Conservation (phyloP, 2,888 invertebrate genomes). For the Drosophila paracracens region DNA sequence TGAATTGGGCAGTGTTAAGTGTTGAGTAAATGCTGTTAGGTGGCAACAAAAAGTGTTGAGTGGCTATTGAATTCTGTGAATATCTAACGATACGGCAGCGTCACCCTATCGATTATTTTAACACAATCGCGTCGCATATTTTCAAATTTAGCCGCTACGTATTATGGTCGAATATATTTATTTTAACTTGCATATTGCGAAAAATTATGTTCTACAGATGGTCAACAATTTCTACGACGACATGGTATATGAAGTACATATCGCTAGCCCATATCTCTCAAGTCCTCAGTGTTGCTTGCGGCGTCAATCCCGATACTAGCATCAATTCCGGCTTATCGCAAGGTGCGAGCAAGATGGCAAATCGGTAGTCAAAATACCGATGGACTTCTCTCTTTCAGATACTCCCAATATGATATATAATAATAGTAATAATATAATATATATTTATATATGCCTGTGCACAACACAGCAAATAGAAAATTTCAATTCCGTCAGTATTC, state of each 20-base stretch:
- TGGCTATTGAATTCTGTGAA: neutral
- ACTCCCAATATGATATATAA: neutral
- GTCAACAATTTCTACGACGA: neutral
- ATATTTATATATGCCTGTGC: neutral
- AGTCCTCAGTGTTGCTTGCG: neutral
- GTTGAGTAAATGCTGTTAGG: constrained; percentile 11
- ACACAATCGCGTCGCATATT: neutral
- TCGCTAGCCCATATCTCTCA: neutral
- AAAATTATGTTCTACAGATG: neutral
- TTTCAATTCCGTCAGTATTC: constrained; percentile 4
- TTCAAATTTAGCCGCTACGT: neutral
- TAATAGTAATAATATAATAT: neutral
- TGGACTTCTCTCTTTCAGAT: neutral
- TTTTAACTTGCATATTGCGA: neutral
- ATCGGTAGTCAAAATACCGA: neutral
- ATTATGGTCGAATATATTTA: neutral
- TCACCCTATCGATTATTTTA: neutral
- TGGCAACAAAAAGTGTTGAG: neutral
- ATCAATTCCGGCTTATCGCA: neutral
- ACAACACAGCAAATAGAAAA: neutral
- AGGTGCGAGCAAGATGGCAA: neutral
- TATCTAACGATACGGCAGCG: neutral
- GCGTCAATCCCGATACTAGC: neutral
- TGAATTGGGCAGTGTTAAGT: constrained; percentile 30
- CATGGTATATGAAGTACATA: neutral